Base-by-base conservation (phyloP, 2,888 invertebrate species). In the Tromatobia lineatoria region DNA sequence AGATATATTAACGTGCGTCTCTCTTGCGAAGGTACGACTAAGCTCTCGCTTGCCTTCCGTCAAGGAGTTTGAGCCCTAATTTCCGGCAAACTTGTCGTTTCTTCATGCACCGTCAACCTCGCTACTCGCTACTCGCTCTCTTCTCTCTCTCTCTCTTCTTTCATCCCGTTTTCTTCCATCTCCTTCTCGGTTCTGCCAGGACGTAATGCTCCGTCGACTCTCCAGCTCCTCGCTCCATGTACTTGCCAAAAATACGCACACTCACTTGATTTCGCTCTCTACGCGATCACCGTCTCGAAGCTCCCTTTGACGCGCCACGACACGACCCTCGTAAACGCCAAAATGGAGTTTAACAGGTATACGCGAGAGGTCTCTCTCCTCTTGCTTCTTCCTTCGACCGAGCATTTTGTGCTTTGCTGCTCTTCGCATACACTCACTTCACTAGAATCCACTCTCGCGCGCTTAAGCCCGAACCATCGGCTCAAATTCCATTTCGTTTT, bases 331-430 rank as follows among this genome's bases (percentile, higher is more conserved):
- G 82, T 80, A 67, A 76, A 61, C 80, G 82, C 83, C 87, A 83
- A 88, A 89, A 84, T 86, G 82, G 88, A 87, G 87, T 90, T 88
- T 87, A 88, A 85, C 86, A 86, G 85, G 86, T 86, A 85, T 71
- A 71, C 80, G 52, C 64, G 80, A 66, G 87, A 85, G 89, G 85
- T 61, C 69, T 80, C 82, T 50, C 47, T 45, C 75, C 54, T 59
- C 54, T 74, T 70, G 50, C 25, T 61, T 75, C 25, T 66, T 67
- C 59, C 66, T 78, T 52, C 73, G 71, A 57, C 61, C 50, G 50
- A 79, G 64, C 78, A 76, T 75, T 82, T 77, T 85, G 79, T 64
- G 79, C 82, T 70, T 82, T 74, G 59, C 69, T 70, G 76, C 54
- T 73, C 64, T 73, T 70, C 81, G 54, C 70, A 57, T 77, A 70